Evolutionary conservation across 1,140 invertebrate species (phyloP), one percentile per base, ranked within the genome.

Genomic region (Trinorchestia longiramus): DNA sequence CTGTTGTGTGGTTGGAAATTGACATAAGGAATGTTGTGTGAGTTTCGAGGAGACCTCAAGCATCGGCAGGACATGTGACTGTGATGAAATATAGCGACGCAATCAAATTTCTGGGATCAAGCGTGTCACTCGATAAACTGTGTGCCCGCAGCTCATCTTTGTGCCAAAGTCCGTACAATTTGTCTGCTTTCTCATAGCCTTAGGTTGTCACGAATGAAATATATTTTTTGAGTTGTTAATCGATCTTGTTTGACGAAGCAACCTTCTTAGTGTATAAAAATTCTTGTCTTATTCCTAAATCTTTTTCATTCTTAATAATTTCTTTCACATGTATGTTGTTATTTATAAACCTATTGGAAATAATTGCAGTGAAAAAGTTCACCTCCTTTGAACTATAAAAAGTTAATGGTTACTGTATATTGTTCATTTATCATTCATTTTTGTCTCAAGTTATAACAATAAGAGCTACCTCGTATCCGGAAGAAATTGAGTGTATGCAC

Each of bases 81-180:
- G 43, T 42, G 41, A 90, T 90, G 88, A 17, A 90, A 42, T 90
- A 17, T 8, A 42, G 41, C 11, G 88, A 41, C 15, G 28, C n/a
- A 42, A 90, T 90, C 41, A 42, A 90, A 90, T 43, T 87, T 42
- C 4, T 42, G 88, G 88, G 88, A 90, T 90, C 88, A 90, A 90
- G 43, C 43, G 36, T 42, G 88, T 36, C 41, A 15, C 28, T 42
- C 43, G 15, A 77, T 36, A 19, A 1, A 77, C 88, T 42, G 88
- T 42, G 23, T 42, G 88, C 88, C 88, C 28, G 43, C n/a, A 41
- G 88, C 88, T 90, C 88, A 90, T 90, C 41, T 90, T 42, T 90
- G 88, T 90, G 88, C 88, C 88, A 90, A 90, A 90, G 36, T 90
- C 62, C 36, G 62, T 23, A 77, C 62, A 23, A 15, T 77, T 77